A percentile compares a stretch with the other conserved stretches of the same genome.
Evolutionary conservation across 2,113 vertebrate species (phyloP).

Genomic region (Bucco capensis): DNA sequence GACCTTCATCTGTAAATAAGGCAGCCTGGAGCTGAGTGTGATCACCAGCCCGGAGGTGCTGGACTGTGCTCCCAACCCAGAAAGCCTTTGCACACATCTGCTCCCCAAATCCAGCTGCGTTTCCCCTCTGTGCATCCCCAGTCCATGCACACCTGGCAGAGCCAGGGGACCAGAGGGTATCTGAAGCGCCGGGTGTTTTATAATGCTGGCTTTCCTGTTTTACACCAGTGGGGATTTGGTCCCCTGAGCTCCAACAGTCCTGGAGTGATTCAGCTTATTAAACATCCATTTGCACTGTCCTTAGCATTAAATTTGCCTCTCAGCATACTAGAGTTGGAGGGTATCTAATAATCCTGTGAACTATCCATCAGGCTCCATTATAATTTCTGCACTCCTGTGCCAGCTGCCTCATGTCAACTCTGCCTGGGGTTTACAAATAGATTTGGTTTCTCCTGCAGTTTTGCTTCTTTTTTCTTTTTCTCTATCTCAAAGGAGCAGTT

Average conservation of each 20-base stretch:
- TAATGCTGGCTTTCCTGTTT: background rate
- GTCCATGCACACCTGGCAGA: background rate
- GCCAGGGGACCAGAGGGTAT: fast-evolving
- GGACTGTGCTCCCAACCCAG: fast-evolving
- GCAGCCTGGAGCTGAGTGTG: background rate
- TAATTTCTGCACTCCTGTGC: background rate
- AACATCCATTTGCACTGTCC: background rate
- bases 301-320: conserved; percentile 26
- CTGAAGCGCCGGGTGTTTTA: fast-evolving
- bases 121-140: background rate
- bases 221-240: background rate
- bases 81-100: background rate
- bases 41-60: background rate
- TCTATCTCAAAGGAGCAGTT: background rate
- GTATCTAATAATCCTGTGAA: background rate
- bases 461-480: background rate
- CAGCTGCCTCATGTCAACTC: background rate
- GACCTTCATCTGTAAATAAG: background rate
- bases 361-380: conserved; percentile 11
- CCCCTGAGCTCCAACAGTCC: background rate
- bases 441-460: background rate
- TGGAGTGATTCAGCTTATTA: background rate
- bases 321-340: conserved; percentile 33
- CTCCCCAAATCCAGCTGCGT: background rate
- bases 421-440: conserved; percentile 19